phyloP scores from a whole-genome alignment of 2,888 invertebrate genomes.

The Chrysolina haemoptera region DNA sequence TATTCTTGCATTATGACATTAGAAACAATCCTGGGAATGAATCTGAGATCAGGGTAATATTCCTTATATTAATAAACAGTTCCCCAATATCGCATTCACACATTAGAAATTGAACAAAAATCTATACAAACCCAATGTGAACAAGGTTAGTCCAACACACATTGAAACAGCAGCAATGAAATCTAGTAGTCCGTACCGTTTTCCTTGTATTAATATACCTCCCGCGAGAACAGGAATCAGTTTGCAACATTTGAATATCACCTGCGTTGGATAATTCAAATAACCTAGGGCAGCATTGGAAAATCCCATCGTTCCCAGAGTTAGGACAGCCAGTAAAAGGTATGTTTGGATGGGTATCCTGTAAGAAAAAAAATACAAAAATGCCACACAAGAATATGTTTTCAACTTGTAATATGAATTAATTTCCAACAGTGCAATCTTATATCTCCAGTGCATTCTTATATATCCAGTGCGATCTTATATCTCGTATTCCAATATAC shows the following conservation, averaged over 20 bases:
- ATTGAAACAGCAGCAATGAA: constrained; percentile 88
- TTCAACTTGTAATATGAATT: too few relatives aligned
- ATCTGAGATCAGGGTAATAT: too few relatives aligned
- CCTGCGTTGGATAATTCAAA: constrained; percentile 96
- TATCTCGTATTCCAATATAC: too few relatives aligned
- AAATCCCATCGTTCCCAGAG: constrained; percentile 95
- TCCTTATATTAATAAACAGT: too few relatives aligned
- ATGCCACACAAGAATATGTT: too few relatives aligned
- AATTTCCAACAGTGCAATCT: too few relatives aligned
- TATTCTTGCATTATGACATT: too few relatives aligned
- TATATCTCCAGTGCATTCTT: too few relatives aligned
- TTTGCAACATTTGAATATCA: constrained; percentile 98
- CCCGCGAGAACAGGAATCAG: constrained; percentile 96
- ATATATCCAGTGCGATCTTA: too few relatives aligned
- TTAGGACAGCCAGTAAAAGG: constrained; percentile 85
- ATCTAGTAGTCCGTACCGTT: constrained; percentile 87
- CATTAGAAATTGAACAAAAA: not conserved
- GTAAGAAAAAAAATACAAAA: constrained; percentile 61
- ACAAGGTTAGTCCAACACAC: constrained; percentile 92
- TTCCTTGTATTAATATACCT: constrained; percentile 92
- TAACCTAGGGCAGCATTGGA: constrained; percentile 96
- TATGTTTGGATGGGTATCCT: constrained; percentile 91
- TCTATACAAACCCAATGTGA: constrained; percentile 83
- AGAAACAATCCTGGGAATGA: too few relatives aligned
- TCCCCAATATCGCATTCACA: not conserved